phyloP scores from a whole-genome alignment of 30 jellyfish, hydroid and myxozoan genomes.

The Aurelia sp. region DNA sequence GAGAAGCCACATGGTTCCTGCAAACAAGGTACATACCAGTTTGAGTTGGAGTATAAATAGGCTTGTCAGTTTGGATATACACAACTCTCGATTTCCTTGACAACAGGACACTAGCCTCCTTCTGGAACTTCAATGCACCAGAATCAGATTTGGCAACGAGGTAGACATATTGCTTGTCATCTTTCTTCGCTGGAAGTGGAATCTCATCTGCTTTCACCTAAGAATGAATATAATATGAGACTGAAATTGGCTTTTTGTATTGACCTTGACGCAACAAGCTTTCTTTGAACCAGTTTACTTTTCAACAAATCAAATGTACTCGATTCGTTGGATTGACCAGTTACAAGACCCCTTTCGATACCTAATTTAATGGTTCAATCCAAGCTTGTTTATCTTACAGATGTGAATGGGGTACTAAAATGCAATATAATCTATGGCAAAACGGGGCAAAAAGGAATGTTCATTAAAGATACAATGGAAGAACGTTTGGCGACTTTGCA shows the following conservation, averaged over 20 bases:
- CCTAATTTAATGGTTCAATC: too few relatives aligned
- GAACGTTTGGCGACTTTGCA: too few relatives aligned
- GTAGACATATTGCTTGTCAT: slow-evolving; percentile 21
- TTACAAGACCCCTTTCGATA: too few relatives aligned
- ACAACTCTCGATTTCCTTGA: slow-evolving; percentile 41
- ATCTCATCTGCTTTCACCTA: slow-evolving; percentile 7
- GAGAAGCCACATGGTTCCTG: not conserved
- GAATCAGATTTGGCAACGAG: slow-evolving; percentile 26
- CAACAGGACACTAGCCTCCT: slow-evolving; percentile 6
- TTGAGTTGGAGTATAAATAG: slow-evolving; percentile 46
- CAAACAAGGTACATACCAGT: slow-evolving; percentile 12
- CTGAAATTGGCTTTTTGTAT: not conserved
- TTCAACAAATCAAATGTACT: too few relatives aligned
- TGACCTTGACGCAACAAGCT: too few relatives aligned
- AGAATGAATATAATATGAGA: not conserved
- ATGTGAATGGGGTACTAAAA: too few relatives aligned
- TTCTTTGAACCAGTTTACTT: too few relatives aligned
- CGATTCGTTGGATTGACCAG: too few relatives aligned
- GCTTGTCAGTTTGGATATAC: slow-evolving; percentile 44
- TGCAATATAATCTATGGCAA: too few relatives aligned
- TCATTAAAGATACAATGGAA: too few relatives aligned
- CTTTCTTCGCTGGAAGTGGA: slow-evolving; percentile 14
- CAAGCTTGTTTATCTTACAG: too few relatives aligned
- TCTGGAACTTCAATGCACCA: slow-evolving; percentile 13
- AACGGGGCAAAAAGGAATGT: too few relatives aligned